These are phyloP conservation scores for Pterocles orientalis DNA, from an alignment of 2,113 vertebrate genomes.

Conservation along the genomic window DNA sequence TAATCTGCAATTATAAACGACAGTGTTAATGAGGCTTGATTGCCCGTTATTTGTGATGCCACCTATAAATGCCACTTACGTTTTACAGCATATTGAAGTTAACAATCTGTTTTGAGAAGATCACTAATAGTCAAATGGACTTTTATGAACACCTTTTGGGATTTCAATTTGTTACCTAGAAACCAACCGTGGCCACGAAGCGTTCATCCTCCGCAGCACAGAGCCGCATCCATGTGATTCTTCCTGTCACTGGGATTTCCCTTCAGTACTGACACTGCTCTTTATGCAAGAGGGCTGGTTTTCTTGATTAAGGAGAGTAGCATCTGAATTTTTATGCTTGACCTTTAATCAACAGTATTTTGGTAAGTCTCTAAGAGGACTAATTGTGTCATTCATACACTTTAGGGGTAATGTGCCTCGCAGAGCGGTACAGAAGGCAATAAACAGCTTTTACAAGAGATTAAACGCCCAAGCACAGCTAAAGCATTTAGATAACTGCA, in stretches of 20 bases:
- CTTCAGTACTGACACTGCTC: background rate
- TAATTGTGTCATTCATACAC: slow-evolving; percentile 1
- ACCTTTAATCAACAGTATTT: slow-evolving; percentile 38
- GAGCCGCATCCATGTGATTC: background rate
- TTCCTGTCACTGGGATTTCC: background rate
- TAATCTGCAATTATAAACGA: slow-evolving; percentile 69
- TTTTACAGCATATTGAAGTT: slow-evolving; percentile 3
- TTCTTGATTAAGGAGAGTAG: slow-evolving; percentile 5
- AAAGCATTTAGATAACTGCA: slow-evolving; percentile 57
- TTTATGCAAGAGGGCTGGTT: background rate
- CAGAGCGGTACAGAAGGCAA: slow-evolving; percentile 12
- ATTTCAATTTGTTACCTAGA: slow-evolving; percentile 58
- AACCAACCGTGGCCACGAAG: background rate
- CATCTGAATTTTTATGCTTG: slow-evolving; percentile 35
- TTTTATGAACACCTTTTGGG: slow-evolving; percentile 42
- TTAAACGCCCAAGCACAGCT: slow-evolving; percentile 43
- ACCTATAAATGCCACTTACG: slow-evolving; percentile 42
- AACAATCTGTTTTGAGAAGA: slow-evolving; percentile 31
- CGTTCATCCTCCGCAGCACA: background rate
- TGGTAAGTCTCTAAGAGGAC: background rate
- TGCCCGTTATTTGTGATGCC: slow-evolving; percentile 47
- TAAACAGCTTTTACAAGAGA: slow-evolving; percentile 68
- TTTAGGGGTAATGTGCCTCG: slow-evolving; percentile 31
- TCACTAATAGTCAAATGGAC: slow-evolving; percentile 49
- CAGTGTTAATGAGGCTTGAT: slow-evolving; percentile 69